A percentile compares a stretch with the other conserved stretches of the same genome.
phyloP scores from a whole-genome alignment of 2,113 vertebrate species.

The Micronisus gabar region DNA sequence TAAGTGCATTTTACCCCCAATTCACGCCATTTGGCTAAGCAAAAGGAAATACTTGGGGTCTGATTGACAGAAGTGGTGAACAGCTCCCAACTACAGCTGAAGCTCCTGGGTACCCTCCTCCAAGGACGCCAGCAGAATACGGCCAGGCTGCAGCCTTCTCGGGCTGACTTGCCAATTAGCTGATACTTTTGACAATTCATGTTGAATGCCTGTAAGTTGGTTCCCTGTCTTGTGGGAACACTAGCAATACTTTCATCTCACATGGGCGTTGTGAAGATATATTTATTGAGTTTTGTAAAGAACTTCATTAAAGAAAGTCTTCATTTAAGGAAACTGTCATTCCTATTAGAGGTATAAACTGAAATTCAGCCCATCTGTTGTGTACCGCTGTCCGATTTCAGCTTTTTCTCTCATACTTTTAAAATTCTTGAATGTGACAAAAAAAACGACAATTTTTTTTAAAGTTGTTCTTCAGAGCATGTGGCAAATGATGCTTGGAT shows the following conservation, averaged over 20 bases:
- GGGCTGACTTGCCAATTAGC: neutral
- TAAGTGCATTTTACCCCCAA: neutral
- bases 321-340: neutral
- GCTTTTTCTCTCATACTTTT: constrained; percentile 28
- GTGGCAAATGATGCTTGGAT: neutral
- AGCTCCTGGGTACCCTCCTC: neutral
- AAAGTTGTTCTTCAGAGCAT: constrained; percentile 9
- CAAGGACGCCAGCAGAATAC: neutral
- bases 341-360: neutral
- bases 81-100: neutral
- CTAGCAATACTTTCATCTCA: neutral
- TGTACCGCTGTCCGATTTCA: constrained; percentile 5
- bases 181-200: neutral
- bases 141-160: neutral
- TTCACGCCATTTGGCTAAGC: neutral
- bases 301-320: neutral
- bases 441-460: neutral
- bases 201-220: neutral
- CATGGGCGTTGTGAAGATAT: neutral
- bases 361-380: constrained; percentile 24
- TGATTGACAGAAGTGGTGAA: neutral
- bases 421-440: constrained; percentile 24
- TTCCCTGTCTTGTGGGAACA: neutral
- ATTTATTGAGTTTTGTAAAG: neutral
- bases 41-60: neutral